Evolutionary conservation across 1,140 invertebrate genomes (phyloP).

Genomic region (Drosophila arizonae): DNA sequence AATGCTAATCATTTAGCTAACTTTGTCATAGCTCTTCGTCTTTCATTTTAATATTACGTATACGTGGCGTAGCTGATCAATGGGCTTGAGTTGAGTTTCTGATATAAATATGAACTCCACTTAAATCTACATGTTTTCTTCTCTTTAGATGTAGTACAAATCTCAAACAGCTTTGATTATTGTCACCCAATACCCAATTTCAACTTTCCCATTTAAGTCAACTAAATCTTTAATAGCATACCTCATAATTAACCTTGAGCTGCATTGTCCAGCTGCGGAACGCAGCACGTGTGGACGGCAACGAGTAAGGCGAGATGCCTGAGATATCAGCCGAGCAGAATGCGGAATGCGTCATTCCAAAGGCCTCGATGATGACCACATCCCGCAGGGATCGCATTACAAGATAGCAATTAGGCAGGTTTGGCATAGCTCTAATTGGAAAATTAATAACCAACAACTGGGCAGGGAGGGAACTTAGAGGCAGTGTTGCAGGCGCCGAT

Average conservation of each 20-base stretch:
- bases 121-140: too few species aligned
- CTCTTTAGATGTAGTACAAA: too few species aligned
- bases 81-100: slow-evolving; percentile 26
- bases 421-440: slow-evolving; percentile 51
- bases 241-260: too few species aligned
- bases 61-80: slow-evolving; percentile 48
- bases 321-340: not conserved
- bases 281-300: not conserved
- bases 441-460: slow-evolving; percentile 59
- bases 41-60: slow-evolving; percentile 48
- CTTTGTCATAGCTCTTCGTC: not conserved
- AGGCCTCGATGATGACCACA: not conserved
- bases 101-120: too few species aligned
- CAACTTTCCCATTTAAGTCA: too few species aligned
- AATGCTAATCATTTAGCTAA: too few species aligned
- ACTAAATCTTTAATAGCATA: too few species aligned
- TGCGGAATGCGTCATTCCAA: not conserved
- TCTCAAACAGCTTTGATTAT: too few species aligned
- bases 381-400: slow-evolving; percentile 14
- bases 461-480: not conserved
- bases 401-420: slow-evolving; percentile 54
- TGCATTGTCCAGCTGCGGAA: too few species aligned
- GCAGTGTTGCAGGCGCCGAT: too few species aligned
- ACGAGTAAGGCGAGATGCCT: not conserved
- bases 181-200: too few species aligned